Evolutionary conservation across 2,113 vertebrate genomes (phyloP).

Genomic region (Arvicanthis niloticus): DNA sequence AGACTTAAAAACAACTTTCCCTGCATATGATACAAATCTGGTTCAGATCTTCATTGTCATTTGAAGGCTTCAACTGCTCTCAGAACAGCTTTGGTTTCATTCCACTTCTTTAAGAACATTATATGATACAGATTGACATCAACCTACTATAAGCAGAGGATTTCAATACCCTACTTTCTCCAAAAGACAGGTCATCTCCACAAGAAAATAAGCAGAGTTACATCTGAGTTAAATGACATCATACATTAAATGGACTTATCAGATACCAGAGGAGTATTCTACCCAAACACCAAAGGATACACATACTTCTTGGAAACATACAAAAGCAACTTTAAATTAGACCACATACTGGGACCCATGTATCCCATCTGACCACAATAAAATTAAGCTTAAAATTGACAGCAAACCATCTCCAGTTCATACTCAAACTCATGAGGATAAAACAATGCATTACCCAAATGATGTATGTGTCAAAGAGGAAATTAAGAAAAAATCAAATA

Average conservation of each 20-base stretch:
- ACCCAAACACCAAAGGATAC: not conserved
- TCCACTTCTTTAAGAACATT: not conserved
- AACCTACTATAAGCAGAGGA: not conserved
- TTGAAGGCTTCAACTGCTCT: not conserved
- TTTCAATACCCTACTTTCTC: not conserved
- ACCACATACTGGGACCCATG: not conserved
- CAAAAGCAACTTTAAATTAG: not conserved
- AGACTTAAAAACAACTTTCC: constrained; percentile 30
- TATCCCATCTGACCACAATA: not conserved
- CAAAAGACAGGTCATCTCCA: not conserved
- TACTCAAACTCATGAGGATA: not conserved
- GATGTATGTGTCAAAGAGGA: not conserved
- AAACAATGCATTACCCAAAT: not conserved
- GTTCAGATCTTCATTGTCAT: not conserved
- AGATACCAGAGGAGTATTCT: not conserved
- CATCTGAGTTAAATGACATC: not conserved
- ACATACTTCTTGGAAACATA: not conserved
- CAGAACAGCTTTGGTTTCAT: not conserved
- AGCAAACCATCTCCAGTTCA: not conserved
- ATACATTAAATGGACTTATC: not conserved
- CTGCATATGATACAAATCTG: not conserved
- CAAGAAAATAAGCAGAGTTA: not conserved
- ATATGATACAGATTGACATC: not conserved
- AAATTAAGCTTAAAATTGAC: not conserved
- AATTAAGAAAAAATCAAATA: not conserved